Conservation (phyloP, 2,113 vertebrate species). For the Poeciliopsis prolifica region DNA sequence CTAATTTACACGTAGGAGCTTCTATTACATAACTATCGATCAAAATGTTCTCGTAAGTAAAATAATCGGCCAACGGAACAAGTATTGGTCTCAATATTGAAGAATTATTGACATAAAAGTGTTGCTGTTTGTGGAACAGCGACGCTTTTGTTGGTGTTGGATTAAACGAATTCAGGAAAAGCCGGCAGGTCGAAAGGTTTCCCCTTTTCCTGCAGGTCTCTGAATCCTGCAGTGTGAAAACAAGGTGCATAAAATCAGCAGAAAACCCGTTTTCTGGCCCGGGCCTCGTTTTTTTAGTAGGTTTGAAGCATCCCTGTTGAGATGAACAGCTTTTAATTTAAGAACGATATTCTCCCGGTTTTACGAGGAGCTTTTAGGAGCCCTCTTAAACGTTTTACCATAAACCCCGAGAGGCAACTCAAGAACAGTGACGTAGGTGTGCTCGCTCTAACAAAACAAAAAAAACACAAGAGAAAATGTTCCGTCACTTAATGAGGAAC, state of each 20-base stretch:
- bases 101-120: no score
- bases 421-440: background rate
- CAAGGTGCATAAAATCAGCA: background rate
- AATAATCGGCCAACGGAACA: no score
- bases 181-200: no score
- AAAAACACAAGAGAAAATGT: background rate
- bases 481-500: conserved; percentile 21
- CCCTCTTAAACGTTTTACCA: background rate
- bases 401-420: background rate
- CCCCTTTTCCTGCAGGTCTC: no score
- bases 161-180: no score
- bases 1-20: no score
- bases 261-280: background rate
- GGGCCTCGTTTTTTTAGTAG: background rate
- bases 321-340: background rate
- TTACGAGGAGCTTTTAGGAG: background rate
- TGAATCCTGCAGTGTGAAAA: background rate
- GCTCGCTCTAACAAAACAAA: background rate
- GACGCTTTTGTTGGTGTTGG: no score
- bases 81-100: no score
- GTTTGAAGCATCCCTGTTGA: background rate
- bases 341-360: background rate
- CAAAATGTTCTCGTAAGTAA: no score
- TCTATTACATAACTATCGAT: no score
- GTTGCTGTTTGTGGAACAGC: no score